A percentile compares a stretch with the other conserved stretches of the same genome.
Evolutionary conservation across 2,113 vertebrate species (phyloP).

Genomic region (Ageneiosus marmoratus): DNA sequence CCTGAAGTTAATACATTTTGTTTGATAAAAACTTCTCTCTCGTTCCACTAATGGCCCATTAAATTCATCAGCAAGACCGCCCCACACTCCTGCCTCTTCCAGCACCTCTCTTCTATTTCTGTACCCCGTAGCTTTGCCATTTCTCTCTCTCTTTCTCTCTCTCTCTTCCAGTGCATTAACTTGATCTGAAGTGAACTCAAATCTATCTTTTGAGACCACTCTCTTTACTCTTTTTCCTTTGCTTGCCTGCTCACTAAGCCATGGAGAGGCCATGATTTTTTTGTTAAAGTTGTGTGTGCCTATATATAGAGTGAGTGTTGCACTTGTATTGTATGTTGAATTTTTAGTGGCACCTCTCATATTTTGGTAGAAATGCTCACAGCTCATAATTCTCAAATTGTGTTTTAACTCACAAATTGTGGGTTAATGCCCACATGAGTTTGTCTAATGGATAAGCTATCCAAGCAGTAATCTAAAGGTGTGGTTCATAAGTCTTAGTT

Average conservation of each 20-base stretch:
- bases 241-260: not conserved
- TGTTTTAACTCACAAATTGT: no score
- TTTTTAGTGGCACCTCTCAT: no score
- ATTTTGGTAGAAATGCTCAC: not conserved
- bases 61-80: slow-evolving; percentile 45
- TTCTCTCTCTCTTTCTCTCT: slow-evolving; percentile 40
- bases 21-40: slow-evolving; percentile 55
- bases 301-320: no score
- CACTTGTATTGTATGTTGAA: no score
- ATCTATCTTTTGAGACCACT: slow-evolving; percentile 10
- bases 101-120: slow-evolving; percentile 43
- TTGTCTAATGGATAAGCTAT: not conserved
- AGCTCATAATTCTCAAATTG: not conserved
- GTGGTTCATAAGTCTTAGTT: no score
- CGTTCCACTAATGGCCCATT: slow-evolving; percentile 41
- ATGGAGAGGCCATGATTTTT: not conserved
- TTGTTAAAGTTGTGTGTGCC: no score
- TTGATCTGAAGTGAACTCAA: slow-evolving; percentile 23
- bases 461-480: no score
- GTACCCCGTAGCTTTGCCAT: slow-evolving; percentile 34
- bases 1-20: slow-evolving; percentile 52
- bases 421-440: not conserved
- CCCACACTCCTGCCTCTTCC: slow-evolving; percentile 37
- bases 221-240: no score
- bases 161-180: slow-evolving; percentile 29